These are phyloP conservation scores for Eristalinus sepulchralis DNA, from an alignment of 2,888 invertebrate genomes.

Conservation along the genomic window DNA sequence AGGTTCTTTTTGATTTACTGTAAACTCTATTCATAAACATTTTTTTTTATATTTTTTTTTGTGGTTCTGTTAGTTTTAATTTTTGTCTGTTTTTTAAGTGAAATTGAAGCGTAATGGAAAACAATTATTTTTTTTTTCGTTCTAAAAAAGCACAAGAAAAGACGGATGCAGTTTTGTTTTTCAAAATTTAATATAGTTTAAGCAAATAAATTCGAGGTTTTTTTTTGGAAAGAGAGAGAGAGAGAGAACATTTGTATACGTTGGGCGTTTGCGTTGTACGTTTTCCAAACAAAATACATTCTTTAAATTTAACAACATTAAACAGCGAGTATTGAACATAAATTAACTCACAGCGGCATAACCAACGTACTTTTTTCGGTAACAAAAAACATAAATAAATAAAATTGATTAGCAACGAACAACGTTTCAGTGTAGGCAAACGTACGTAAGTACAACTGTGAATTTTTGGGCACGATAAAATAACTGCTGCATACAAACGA, in stretches of 20 bases:
- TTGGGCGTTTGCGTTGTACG: neutral
- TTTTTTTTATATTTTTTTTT: neutral
- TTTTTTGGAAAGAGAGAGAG: neutral
- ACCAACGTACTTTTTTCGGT: neutral
- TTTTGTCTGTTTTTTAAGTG: neutral
- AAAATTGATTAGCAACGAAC: neutral
- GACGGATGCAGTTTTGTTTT: constrained; percentile 29
- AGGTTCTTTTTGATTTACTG: neutral
- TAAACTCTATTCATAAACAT: constrained; percentile 11
- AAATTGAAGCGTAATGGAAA: neutral
- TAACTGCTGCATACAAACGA: neutral
- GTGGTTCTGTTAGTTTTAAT: neutral
- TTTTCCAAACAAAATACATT: neutral
- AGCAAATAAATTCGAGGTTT: neutral
- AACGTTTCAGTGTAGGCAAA: neutral
- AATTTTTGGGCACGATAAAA: neutral
- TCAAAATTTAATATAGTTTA: neutral
- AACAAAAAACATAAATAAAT: neutral
- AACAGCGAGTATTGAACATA: neutral
- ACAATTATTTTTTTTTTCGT: neutral
- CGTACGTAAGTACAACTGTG: neutral
- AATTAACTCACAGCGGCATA: neutral
- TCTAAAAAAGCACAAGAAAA: constrained; percentile 41
- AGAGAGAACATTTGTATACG: neutral
- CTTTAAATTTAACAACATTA: neutral